Base-by-base conservation (phyloP, 2,797 vertebrate species). In the Perdix hodgsoniae region DNA sequence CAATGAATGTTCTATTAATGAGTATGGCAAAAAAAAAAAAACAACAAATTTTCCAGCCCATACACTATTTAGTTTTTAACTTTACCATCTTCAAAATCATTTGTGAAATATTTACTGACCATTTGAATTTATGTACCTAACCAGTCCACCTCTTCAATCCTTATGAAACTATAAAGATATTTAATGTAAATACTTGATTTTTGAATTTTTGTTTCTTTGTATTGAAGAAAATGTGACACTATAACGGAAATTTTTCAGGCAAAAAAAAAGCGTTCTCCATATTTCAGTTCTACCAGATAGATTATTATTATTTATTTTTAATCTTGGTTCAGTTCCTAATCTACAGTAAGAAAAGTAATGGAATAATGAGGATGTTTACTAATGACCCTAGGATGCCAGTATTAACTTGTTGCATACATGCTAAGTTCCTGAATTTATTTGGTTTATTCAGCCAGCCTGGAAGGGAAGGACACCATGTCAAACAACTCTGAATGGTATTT, bases 1-100 rank as follows among this genome's bases (percentile, higher is more conserved):
- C 97, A 97, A 95, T 96, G 97, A 98, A 97, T 91, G 77, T 91
- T 97, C 96, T 98, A 98, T 98, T 98, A 98, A 98, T 96, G 97
- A 97, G 89, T 95, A 80, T 50, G 85, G 90, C 88, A 95, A 96
- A 97, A 95, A 95, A 97, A 87, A 95, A 96, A 97, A 95, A 95
- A 97, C 95, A 60, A 82, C 97, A 97, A 98, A 95, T 88, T 97
- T 98, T 95, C 97, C 95, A 96, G 97, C 94, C 97, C 93, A 97
- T 97, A 96, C 60, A 86, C 78, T 96, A 96, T 98, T 98, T 97
- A 98, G 98, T 98, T 97, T 98, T 99, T 99, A 98, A 99, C 96
- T 97, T 97, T 96, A 96, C 89, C 96, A 96, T 98, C 95, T 97
- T 98, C 97, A 98, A 98, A 98, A 98, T 97, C 97, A 95, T 98